Evolutionary conservation across 2,797 vertebrate species (phyloP), one percentile per base, ranked within the genome.

Genomic region (Orestias chungarensis): DNA sequence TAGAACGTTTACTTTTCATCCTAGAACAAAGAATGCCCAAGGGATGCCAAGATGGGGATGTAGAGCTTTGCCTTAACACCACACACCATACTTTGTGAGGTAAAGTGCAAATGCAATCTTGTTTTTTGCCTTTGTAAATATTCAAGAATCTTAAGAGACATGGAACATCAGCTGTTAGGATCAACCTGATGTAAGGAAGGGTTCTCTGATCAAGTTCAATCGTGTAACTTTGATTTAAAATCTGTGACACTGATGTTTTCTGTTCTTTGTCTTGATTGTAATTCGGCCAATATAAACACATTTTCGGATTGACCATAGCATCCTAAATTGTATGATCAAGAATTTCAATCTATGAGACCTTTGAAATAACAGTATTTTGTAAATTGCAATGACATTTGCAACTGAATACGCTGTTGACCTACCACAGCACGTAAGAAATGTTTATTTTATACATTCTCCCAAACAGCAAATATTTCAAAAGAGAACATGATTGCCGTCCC

Each of bases 21-120:
- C 77, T 68, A 81, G 86, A 93, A 93, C 86, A 94, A 94, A 94
- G 92, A 84, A 71, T 82, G 64, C 89, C 84, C 89, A 78, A 44
- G 89, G 90, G 91, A 84, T 68, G 84, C 87, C 85, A 87, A 88
- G 87, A 86, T 81, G 70, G 86, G 66, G 73, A 69, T 75, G 68
- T 73, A 82, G 82, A 83, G 86, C 91, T 90, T 90, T 90, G 78
- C 71, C 66, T 93, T 81, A 89, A 73, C 80, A 77, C 82, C 78
- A 92, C 57, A 92, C 85, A 72, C 75, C 80, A 89, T 86, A 87
- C 74, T 70, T 49, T 27, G 57, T 70, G 44, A 74, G 72, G 78
- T 66, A 81, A 80, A 80, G 75, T 85, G 72, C 55, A 82, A 65
- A 73, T 73, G 11, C 20, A n/a, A 62, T 40, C 20, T 61, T 29